Conservation (phyloP, 2,113 vertebrate genomes). For the Heptranchias perlo region DNA sequence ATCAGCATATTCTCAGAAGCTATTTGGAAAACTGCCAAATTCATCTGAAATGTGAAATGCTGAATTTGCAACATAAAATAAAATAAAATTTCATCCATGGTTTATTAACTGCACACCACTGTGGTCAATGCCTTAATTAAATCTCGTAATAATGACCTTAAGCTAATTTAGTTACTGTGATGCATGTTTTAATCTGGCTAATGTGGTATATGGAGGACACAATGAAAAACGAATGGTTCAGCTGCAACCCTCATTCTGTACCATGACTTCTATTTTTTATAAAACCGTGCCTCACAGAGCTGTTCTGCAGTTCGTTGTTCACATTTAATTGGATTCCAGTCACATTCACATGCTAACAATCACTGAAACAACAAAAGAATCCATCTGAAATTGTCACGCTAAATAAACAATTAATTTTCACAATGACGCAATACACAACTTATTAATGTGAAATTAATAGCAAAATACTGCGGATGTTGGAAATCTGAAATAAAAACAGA, state of each 20-base stretch:
- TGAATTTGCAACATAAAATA: conserved; percentile 17
- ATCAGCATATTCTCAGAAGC: neutral
- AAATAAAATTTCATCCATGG: neutral
- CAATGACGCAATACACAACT: neutral
- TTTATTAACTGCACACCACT: neutral
- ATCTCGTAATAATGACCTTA: neutral
- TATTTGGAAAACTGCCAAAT: neutral
- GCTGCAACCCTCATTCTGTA: neutral
- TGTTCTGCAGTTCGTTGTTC: neutral
- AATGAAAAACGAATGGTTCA: neutral
- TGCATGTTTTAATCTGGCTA: neutral
- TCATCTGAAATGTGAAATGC: neutral
- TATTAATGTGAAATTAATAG: neutral
- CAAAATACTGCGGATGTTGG: neutral
- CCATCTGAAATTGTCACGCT: neutral
- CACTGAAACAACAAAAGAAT: neutral
- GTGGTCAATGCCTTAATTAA: conserved; percentile 16
- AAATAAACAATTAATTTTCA: neutral
- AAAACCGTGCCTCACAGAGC: neutral
- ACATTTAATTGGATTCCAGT: neutral
- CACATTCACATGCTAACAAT: conserved; percentile 7
- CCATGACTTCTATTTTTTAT: neutral
- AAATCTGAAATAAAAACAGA: no score
- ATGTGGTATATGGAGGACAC: neutral
- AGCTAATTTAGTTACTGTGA: conserved; percentile 7